These are phyloP conservation scores for Cliona cf. orientalis DNA, from an alignment of 37 sponge, comb jelly and placozoan species.

Conservation along the genomic window DNA sequence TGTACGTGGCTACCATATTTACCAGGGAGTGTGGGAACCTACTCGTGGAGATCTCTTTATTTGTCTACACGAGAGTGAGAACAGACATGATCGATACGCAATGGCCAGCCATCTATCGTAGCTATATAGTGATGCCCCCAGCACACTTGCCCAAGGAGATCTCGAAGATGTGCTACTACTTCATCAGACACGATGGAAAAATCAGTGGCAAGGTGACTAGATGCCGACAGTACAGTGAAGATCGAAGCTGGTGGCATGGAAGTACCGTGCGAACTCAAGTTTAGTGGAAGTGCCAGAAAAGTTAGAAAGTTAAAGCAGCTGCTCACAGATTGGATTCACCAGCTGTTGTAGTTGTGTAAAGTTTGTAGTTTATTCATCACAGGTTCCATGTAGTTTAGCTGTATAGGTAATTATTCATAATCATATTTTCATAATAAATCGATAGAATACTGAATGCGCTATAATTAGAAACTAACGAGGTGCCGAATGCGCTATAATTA, in stretches of 20 bases:
- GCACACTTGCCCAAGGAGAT: not conserved
- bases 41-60: not conserved
- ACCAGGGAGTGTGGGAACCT: not conserved
- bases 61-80: not conserved
- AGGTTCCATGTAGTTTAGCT: no score
- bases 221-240: not conserved
- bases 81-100: not conserved
- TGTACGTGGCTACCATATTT: not conserved
- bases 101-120: not conserved
- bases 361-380: no score
- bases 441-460: no score
- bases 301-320: not conserved
- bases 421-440: no score
- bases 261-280: not conserved
- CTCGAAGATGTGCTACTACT: not conserved
- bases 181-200: conserved; percentile 6
- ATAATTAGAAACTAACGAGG: no score
- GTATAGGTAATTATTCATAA: no score
- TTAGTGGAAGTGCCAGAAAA: not conserved
- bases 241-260: conserved; percentile 8
- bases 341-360: no score
- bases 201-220: not conserved
- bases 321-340: no score
- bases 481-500: no score
- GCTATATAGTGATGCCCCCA: not conserved